A percentile compares a stretch with the other conserved stretches of the same genome.
These are phyloP conservation scores for Brachyhypopomus gauderio DNA, from an alignment of 2,113 vertebrate genomes.

Conservation along the genomic window DNA sequence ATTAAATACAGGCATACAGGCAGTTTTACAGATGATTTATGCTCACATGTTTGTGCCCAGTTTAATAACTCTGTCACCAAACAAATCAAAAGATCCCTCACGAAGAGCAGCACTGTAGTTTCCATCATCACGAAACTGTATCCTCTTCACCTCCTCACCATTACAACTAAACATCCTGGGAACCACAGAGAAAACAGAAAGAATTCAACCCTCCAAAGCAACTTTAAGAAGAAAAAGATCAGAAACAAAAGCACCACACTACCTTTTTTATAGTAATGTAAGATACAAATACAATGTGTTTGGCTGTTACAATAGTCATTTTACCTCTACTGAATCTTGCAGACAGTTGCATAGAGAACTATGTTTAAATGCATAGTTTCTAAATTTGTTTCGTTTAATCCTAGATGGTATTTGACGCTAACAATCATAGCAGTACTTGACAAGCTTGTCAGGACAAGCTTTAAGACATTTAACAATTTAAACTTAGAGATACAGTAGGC, in stretches of 20 bases:
- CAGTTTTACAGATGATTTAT: not conserved
- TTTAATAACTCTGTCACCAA: conserved; percentile 91
- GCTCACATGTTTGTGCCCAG: conserved; percentile 97
- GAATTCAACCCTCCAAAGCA: not conserved
- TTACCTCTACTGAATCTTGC: not conserved
- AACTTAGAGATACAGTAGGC: conserved; percentile 56
- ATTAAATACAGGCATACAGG: not conserved
- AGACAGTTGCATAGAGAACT: conserved; percentile 6
- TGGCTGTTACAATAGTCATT: not conserved
- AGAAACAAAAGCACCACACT: not conserved
- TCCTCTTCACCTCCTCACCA: conserved; percentile 83
- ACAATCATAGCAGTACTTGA: not conserved
- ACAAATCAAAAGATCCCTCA: conserved; percentile 92
- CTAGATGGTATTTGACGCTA: not conserved
- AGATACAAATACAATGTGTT: not conserved
- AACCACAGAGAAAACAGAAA: not conserved
- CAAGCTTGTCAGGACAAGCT: conserved; percentile 33
- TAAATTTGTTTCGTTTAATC: not conserved
- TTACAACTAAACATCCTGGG: conserved; percentile 82
- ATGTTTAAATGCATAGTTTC: not conserved
- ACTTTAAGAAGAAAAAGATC: not conserved
- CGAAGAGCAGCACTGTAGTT: conserved; percentile 81
- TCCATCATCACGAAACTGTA: conserved; percentile 82
- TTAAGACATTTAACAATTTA: conserved; percentile 39
- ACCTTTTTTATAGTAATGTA: not conserved